phyloP scores from a whole-genome alignment of 2,888 invertebrate genomes.

The Exocentrus adspersus region DNA sequence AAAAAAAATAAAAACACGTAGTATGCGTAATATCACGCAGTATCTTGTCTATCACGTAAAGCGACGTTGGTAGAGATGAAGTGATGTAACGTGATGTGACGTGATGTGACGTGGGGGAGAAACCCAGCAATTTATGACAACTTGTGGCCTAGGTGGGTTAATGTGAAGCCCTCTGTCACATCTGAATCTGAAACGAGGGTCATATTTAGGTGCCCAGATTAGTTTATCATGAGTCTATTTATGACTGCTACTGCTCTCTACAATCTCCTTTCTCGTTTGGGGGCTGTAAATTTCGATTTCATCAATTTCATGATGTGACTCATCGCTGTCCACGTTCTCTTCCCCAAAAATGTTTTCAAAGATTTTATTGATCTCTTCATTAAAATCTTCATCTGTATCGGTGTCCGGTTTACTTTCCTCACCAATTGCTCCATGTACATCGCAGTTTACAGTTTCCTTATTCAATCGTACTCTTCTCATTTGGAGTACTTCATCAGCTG shows the following conservation, averaged over 20 bases:
- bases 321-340: slow-evolving; percentile 31
- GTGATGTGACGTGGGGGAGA: no score
- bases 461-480: neutral
- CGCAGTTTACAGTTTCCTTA: slow-evolving; percentile 24
- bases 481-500: slow-evolving; percentile 25
- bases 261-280: neutral
- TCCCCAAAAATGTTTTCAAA: slow-evolving; percentile 54
- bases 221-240: no score
- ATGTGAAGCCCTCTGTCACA: no score
- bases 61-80: no score
- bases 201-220: no score
- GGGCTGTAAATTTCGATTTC: slow-evolving; percentile 6
- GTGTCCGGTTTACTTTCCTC: neutral
- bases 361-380: slow-evolving; percentile 51
- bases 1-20: no score
- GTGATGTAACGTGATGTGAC: no score
- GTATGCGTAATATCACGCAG: no score
- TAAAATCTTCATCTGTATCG: slow-evolving; percentile 32
- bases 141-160: no score
- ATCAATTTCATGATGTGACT: slow-evolving; percentile 10
- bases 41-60: no score
- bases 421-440: slow-evolving; percentile 20
- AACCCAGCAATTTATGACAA: no score
- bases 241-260: neutral
- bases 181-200: no score